Evolutionary conservation across 2,888 invertebrate genomes (phyloP).

Genomic region (Sthenelais limicola): DNA sequence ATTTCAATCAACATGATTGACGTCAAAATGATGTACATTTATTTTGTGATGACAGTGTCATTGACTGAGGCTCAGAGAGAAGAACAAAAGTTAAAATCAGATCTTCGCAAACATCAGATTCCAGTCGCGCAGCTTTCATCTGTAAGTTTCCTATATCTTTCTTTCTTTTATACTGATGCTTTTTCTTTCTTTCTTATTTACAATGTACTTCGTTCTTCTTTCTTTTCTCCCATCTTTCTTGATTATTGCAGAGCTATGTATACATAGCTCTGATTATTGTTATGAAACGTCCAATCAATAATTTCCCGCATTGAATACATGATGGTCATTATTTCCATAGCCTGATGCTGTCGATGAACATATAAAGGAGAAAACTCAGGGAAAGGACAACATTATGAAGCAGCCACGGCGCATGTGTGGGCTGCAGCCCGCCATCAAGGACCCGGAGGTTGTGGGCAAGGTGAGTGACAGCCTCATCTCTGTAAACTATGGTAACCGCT

Average conservation of each 20-base stretch:
- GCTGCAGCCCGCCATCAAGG: constrained; percentile 59
- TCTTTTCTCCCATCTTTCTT: too few species aligned
- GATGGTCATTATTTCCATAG: background rate
- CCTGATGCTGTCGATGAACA: constrained; percentile 56
- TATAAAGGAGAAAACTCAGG: constrained; percentile 55
- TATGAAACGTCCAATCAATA: background rate
- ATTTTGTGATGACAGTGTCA: constrained; percentile 58
- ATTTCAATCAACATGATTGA: too few species aligned
- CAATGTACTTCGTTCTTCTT: too few species aligned
- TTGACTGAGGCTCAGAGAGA: constrained; percentile 63
- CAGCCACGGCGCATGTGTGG: constrained; percentile 63
- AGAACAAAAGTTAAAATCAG: constrained; percentile 60
- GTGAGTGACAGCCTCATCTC: constrained; percentile 54
- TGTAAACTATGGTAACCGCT: too few species aligned
- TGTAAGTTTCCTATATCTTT: constrained; percentile 37
- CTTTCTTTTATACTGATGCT: too few species aligned
- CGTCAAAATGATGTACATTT: too few species aligned
- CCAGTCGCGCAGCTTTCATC: constrained; percentile 51
- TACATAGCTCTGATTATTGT: too few species aligned
- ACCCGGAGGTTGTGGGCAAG: constrained; percentile 70
- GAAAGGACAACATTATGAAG: constrained; percentile 58
- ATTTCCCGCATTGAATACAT: background rate
- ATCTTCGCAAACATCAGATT: constrained; percentile 61
- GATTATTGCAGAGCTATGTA: too few species aligned
- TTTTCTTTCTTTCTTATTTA: too few species aligned